Conservation (phyloP, 1,140 invertebrate species). For the Ctenoplectra terminalis region DNA sequence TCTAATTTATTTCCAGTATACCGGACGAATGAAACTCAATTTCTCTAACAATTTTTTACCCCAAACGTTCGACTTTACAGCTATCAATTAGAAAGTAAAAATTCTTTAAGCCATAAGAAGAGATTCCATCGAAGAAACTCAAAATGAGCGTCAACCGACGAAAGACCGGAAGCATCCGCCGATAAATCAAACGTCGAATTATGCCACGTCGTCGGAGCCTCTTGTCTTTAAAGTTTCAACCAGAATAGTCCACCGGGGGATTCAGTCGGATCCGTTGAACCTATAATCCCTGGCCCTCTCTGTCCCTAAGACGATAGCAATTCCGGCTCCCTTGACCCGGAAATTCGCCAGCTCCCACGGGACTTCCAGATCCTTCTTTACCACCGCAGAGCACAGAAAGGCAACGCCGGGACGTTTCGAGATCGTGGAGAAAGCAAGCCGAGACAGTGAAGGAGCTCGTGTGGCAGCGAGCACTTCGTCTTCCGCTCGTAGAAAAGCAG, state of each 20-base stretch:
- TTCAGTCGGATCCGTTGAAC: slow-evolving; percentile 61
- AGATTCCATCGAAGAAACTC: neutral
- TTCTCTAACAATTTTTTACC: no score
- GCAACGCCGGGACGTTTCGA: neutral
- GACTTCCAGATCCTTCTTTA: slow-evolving; percentile 53
- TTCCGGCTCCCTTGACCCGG: slow-evolving; percentile 63
- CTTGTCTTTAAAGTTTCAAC: slow-evolving; percentile 58
- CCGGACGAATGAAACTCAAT: slow-evolving; percentile 14
- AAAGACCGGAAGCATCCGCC: neutral
- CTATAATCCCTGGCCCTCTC: slow-evolving; percentile 60
- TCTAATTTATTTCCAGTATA: slow-evolving; percentile 20
- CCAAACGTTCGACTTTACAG: no score
- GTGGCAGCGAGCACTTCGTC: slow-evolving; percentile 55
- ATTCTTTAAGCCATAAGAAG: no score
- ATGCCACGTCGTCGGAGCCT: slow-evolving; percentile 39
- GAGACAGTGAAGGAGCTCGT: slow-evolving; percentile 13
- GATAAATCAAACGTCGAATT: slow-evolving; percentile 51
- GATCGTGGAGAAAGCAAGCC: neutral
- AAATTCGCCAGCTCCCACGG: slow-evolving; percentile 49
- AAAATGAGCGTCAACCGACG: neutral
- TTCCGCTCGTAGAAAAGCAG: slow-evolving; percentile 50
- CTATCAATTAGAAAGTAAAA: no score
- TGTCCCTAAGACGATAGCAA: slow-evolving; percentile 66
- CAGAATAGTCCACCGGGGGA: slow-evolving; percentile 48
- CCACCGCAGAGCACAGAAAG: slow-evolving; percentile 13